phyloP scores from a whole-genome alignment of 2,113 vertebrate genomes.

The Butastur rufipennis region DNA sequence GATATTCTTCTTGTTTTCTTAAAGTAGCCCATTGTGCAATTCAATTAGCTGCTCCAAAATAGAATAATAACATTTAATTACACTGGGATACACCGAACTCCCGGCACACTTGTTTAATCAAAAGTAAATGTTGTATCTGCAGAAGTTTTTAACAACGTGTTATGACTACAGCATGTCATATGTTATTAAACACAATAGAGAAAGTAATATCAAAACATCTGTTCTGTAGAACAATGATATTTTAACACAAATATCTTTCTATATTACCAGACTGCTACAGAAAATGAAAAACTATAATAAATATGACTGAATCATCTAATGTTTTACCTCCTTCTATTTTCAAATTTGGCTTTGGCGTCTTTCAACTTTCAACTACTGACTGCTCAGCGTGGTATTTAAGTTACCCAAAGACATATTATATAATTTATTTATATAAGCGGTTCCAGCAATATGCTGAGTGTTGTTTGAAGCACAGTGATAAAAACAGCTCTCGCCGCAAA shows the following conservation, averaged over 20 bases:
- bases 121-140: conserved; percentile 4
- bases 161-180: not conserved
- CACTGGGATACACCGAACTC: not conserved
- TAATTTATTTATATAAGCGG: conserved; percentile 52
- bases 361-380: conserved; percentile 12
- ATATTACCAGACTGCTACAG: not conserved
- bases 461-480: conserved; percentile 46
- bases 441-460: conserved; percentile 43
- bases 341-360: not conserved
- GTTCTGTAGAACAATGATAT: not conserved
- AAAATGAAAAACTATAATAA: not conserved
- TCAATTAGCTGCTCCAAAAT: not conserved
- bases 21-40: not conserved
- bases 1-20: not conserved
- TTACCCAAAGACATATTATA: conserved; percentile 23
- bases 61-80: conserved; percentile 1
- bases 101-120: conserved; percentile 20
- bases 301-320: not conserved
- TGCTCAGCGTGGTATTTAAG: not conserved
- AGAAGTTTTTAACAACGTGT: not conserved
- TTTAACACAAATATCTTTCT: not conserved
- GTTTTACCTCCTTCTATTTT: conserved; percentile 2
- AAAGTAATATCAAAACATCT: conserved; percentile 18
- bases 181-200: not conserved
- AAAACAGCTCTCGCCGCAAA: conserved; percentile 4